Evolutionary conservation across 2,888 invertebrate genomes (phyloP), one percentile per base, ranked within the genome.

Genomic region (Agrenia bidenticulata): DNA sequence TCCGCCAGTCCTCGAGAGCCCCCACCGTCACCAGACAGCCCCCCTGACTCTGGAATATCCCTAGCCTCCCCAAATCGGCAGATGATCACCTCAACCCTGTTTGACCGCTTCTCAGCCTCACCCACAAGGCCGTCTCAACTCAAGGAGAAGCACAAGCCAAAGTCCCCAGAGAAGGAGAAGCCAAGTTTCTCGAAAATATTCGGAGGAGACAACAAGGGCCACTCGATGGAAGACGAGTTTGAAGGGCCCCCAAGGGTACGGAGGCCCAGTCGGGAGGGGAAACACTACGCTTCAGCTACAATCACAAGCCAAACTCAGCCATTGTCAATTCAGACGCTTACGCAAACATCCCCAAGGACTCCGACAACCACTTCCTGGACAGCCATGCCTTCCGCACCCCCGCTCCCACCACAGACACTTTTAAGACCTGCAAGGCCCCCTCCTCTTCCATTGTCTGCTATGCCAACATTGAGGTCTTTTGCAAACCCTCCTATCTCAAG

Each of bases 51-150:
- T 7, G 27, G 49, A 42, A 51, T 51, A 23, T 19, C 61, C n/a
- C 4, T 41, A 42, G 37, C 32, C n/a, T 19, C 54, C 7, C 19
- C 49, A 7, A 64, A 49, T 21, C 59, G 62, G 23, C 57, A 59
- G 19, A 42, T 68, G 21, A 64, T 68, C 54, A 62, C 68, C 1
- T 68, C 68, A 26, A 54, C 64, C 32, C 37, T 68, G 9, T 68
- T 68, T 59, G 64, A 64, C 21, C 50, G 64, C 27, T 65, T 65
- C 19, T 55, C 61, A 15, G 37, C 61, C 19, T 58, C 26, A 7
- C 13, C 21, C 2, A 23, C 51, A 11, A 11, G 5, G 7, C 51
- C 5, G 17, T 45, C 24, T n/a, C 32, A 24, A 32, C 17, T 49
- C 17, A 13, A 17, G 19, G 15, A 13, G 4, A 51, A 13, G 9